Base-by-base conservation (phyloP, 2,797 vertebrate species). In the Gadopsis bispinosus region DNA sequence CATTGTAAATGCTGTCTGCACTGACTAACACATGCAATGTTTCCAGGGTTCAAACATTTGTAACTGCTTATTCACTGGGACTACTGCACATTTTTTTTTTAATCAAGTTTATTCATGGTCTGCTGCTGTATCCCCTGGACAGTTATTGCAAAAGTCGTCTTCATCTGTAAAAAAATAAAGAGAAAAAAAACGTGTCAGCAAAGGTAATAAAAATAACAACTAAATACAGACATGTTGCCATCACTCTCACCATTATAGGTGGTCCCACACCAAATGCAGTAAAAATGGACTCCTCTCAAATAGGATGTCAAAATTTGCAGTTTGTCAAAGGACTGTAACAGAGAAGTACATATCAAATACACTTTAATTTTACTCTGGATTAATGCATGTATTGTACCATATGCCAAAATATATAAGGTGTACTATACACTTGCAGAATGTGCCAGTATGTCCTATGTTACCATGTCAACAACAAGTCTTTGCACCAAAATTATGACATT, bases 261-360 rank as follows among this genome's bases (percentile, higher is more conserved):
- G 35, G 96, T 99, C 80, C 97, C 98, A 92, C 98, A 99, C 98
- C 98, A 99, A 84, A 98, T 95, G 90, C 98, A 99, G 78, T 99
- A 99, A 26, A 96, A 94, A 92, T 99, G 96, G 62, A 96, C 59
- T 85, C 92, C 94, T 92, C 98, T 96, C 88, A 99, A 86, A 91
- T 99, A 99, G 5, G 95, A 95, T 0, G 98, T 99, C 88, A 99
- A 71, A 89, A 96, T 94, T 41, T 95, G 95, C 19, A 99, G 91
- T 90, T 99, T 98, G 85, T 97, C 97, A 86, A 95, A 88, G 7
- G 96, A 90, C 98, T 99, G 91, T 51, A 92, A 69, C 67, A 83
- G 3, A 85, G 3, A 69, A 6, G 0, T 4, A 53, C 29, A 78
- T 4, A 50, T 5, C 14, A 75, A 50, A 76, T 14, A 13, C 3